Base-by-base conservation (phyloP, 1,140 invertebrate species). In the Drosophila parabipectinata region DNA sequence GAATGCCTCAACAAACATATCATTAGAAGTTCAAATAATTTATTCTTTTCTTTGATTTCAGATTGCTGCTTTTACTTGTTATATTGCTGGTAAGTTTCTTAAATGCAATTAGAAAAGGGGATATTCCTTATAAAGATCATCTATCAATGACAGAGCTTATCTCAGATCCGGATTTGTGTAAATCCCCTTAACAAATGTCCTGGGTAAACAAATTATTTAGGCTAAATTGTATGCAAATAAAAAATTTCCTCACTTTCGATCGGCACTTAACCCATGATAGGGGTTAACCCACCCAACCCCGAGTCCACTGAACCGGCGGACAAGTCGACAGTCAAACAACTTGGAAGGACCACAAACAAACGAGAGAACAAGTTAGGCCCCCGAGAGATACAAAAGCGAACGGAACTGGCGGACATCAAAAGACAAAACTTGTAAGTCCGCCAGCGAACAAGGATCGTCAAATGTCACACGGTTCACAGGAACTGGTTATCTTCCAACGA, bases 21-120 rank as follows among this genome's bases (percentile, higher is more conserved):
- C 15, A 47, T 68, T 66, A 64, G 30, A 54, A 32, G 32, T 32
- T 32, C 21, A 52, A 56, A 57, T 57, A 4, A 55, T 44, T 6
- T 44, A 24, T 52, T 4, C 6, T 44, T 44, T 48, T 12, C 34
- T n/a, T 44, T 61, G 26, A 30, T 14, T 57, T 54, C 80, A 83
- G 80, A 84, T 83, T 76, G 50, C 51, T 61, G 67, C 37, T 79
- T 68, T 84, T 72, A 68, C 32, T 52, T 45, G 61, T 61, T 67
- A 50, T 76, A 64, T 66, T 61, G 50, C 75, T 76, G 80, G 80
- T 84, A 69, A 84, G 80, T 77, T 34, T 30, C 0, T 30, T 8
- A 6, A 28, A 28, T 18, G 18, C 18, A 18, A 18, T 18, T 18
- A 18, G 18, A 18, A 18, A 18, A 18, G 18, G 18, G 18, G 18